phyloP scores from a whole-genome alignment of 2,888 invertebrate species.

The Geotrupes spiniger region DNA sequence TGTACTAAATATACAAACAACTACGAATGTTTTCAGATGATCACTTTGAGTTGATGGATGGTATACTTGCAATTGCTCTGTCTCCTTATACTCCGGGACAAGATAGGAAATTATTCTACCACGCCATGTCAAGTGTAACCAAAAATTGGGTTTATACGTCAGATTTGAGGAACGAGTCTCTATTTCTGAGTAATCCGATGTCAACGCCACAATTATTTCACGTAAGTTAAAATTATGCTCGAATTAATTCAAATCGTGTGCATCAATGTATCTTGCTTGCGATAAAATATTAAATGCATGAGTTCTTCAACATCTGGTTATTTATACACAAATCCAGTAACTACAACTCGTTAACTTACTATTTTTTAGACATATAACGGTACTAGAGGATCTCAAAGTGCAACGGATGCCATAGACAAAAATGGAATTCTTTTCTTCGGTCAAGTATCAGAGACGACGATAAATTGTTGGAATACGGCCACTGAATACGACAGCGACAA shows the following conservation, averaged over 20 bases:
- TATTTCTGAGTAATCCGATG: slow-evolving; percentile 51
- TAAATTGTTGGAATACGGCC: slow-evolving; percentile 72
- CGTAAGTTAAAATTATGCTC: slow-evolving; percentile 49
- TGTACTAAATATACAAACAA: neutral
- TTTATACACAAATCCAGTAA: too few species aligned
- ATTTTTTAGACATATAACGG: slow-evolving; percentile 51
- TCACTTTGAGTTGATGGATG: slow-evolving; percentile 71
- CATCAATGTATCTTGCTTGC: too few species aligned
- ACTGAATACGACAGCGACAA: slow-evolving; percentile 59
- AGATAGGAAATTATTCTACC: slow-evolving; percentile 64
- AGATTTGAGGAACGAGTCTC: slow-evolving; percentile 57
- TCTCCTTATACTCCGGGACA: slow-evolving; percentile 56
- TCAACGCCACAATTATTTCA: slow-evolving; percentile 56
- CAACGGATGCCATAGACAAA: slow-evolving; percentile 68
- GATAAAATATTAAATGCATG: too few species aligned
- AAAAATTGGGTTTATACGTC: slow-evolving; percentile 65
- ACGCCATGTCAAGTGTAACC: slow-evolving; percentile 63
- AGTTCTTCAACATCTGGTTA: too few species aligned
- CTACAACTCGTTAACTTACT: neutral
- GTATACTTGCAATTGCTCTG: slow-evolving; percentile 67
- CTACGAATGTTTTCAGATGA: slow-evolving; percentile 52
- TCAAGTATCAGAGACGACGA: slow-evolving; percentile 62
- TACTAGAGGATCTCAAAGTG: slow-evolving; percentile 64
- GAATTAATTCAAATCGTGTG: too few species aligned
- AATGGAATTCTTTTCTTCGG: slow-evolving; percentile 72